These are phyloP conservation scores for Amblyopsis hoosieri DNA, from an alignment of 2,797 vertebrate genomes.

Conservation along the genomic window DNA sequence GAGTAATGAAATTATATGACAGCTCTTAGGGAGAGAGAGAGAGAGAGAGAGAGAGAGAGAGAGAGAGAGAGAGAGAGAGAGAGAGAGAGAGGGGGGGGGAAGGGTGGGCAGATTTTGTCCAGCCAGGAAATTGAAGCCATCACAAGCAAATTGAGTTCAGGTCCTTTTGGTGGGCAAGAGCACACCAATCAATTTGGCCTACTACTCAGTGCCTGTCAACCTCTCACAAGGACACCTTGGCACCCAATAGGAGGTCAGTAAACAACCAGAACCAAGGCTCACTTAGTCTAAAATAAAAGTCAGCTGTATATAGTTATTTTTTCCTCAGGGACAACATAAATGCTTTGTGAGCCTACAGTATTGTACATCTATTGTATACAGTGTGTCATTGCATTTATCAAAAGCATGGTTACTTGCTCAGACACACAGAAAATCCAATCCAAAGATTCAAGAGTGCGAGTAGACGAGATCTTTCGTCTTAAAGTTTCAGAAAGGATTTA, in stretches of 20 bases:
- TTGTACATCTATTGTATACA: slow-evolving; percentile 11
- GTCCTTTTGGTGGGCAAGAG: slow-evolving; percentile 83
- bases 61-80: slow-evolving; percentile 7
- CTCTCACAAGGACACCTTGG: slow-evolving; percentile 73
- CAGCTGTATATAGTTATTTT: slow-evolving; percentile 58
- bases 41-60: slow-evolving; percentile 23
- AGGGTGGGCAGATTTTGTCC: slow-evolving; percentile 66
- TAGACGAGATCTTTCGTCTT: slow-evolving; percentile 31
- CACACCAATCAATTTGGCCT: slow-evolving; percentile 84
- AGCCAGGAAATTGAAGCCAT: slow-evolving; percentile 85
- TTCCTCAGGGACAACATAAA: slow-evolving; percentile 46
- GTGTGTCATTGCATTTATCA: neutral
- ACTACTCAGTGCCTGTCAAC: slow-evolving; percentile 75
- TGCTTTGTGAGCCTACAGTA: slow-evolving; percentile 33
- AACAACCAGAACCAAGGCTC: slow-evolving; percentile 70
- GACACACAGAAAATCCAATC: neutral
- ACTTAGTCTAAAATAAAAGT: slow-evolving; percentile 67
- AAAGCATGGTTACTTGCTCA: neutral
- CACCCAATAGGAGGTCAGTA: slow-evolving; percentile 74
- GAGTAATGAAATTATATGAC: slow-evolving; percentile 3
- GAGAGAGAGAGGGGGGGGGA: neutral
- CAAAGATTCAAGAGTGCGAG: slow-evolving; percentile 8
- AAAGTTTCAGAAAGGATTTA: slow-evolving; percentile 5
- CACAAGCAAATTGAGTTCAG: slow-evolving; percentile 86
- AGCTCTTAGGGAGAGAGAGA: slow-evolving; percentile 8